These are phyloP conservation scores for Pachypeltis micranthus DNA, from an alignment of 1,140 invertebrate genomes.

Conservation along the genomic window DNA sequence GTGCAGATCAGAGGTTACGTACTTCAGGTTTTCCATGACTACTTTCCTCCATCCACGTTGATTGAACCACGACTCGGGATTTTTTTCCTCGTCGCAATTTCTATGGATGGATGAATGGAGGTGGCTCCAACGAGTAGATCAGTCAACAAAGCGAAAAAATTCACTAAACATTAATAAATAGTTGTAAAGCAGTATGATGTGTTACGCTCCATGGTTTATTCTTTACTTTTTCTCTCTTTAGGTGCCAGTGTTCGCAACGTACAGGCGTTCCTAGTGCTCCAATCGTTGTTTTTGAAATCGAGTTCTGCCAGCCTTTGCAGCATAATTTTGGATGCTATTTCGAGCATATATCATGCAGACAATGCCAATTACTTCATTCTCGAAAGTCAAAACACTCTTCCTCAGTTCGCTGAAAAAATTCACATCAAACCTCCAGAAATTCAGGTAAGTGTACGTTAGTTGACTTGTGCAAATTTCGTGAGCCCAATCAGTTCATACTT, in stretches of 20 bases:
- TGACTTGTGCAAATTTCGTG: too few relatives aligned
- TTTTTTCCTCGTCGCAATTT: too few relatives aligned
- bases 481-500: too few relatives aligned
- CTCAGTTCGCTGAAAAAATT: constrained; percentile 92
- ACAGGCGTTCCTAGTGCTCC: constrained; percentile 89
- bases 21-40: too few relatives aligned
- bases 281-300: constrained; percentile 86
- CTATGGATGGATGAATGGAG: too few relatives aligned
- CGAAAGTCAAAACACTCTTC: constrained; percentile 88
- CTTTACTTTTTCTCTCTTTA: constrained; percentile 29
- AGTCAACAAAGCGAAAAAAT: too few relatives aligned
- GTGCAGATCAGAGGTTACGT: too few relatives aligned
- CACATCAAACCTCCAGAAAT: constrained; percentile 79
- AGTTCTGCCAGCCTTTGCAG: constrained; percentile 71
- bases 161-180: too few relatives aligned
- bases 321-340: constrained; percentile 89
- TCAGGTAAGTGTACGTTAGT: too few relatives aligned
- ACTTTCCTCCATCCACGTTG: too few relatives aligned
- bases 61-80: too few relatives aligned
- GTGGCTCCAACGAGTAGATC: too few relatives aligned
- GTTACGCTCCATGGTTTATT: neutral
- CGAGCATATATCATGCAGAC: constrained; percentile 92
- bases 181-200: constrained; percentile 11
- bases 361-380: constrained; percentile 98
- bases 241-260: constrained; percentile 77